Evolutionary conservation across 2,888 invertebrate genomes (phyloP).

Genomic region (Drosophila anomalipes): DNA sequence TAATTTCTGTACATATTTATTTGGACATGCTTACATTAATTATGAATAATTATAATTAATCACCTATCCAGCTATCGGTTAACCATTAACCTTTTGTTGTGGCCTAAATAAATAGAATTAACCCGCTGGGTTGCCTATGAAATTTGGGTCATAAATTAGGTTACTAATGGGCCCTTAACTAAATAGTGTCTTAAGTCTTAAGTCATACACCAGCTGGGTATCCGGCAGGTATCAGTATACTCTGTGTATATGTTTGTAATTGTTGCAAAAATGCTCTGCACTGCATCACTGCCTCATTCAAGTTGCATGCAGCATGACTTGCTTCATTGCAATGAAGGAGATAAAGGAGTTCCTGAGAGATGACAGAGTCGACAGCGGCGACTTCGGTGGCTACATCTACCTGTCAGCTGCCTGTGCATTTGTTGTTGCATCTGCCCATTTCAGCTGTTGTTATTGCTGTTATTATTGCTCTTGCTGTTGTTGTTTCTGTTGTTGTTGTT

Average conservation of each 20-base stretch:
- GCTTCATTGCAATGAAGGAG: constrained; percentile 34
- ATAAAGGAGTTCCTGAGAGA: constrained; percentile 24
- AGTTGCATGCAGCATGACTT: constrained; percentile 46
- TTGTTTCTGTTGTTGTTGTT: constrained; percentile 15
- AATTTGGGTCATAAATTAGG: constrained; percentile 55
- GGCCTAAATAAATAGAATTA: constrained; percentile 47
- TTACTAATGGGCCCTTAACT: constrained; percentile 52
- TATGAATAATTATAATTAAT: constrained; percentile 22
- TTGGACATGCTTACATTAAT: constrained; percentile 11
- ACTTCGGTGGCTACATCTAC: constrained; percentile 37
- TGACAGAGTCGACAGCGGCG: constrained; percentile 34
- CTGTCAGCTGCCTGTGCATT: constrained; percentile 48
- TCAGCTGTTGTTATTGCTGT: constrained; percentile 9
- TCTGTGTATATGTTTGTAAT: neutral
- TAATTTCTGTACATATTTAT: constrained; percentile 16
- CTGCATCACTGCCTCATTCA: constrained; percentile 24
- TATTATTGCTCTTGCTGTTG: constrained; percentile 14
- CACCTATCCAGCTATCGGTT: constrained; percentile 17
- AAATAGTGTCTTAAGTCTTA: constrained; percentile 30
- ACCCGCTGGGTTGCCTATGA: constrained; percentile 6
- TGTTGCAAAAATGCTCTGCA: neutral
- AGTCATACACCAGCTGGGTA: constrained; percentile 11
- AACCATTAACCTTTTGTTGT: constrained; percentile 2
- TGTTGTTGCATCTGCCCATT: constrained; percentile 63
- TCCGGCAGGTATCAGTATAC: constrained; percentile 10